Conservation (phyloP, 2,113 vertebrate genomes). For the Aspiorhynchus laticeps region DNA sequence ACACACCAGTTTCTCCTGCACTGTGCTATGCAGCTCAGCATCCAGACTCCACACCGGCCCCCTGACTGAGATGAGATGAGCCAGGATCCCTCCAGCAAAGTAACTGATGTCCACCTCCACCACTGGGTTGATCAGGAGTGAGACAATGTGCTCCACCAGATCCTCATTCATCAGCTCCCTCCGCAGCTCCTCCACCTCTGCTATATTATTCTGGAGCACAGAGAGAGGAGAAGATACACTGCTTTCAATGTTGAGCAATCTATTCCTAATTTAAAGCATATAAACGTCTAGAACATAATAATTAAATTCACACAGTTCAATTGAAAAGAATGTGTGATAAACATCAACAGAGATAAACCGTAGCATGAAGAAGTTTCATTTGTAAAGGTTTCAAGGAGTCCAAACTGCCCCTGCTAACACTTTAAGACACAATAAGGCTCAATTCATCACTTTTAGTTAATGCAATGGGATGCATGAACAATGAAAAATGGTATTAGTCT, state of each 20-base stretch:
- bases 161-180: constrained; percentile 87
- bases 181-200: constrained; percentile 90
- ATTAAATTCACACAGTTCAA: no score
- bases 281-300: background rate
- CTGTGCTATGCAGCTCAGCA: constrained; percentile 75
- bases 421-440: background rate
- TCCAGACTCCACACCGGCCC: constrained; percentile 86
- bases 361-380: background rate
- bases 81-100: constrained; percentile 92
- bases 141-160: constrained; percentile 88
- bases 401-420: background rate
- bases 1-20: constrained; percentile 85
- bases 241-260: background rate
- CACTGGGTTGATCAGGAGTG: constrained; percentile 81
- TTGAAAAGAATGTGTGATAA: no score
- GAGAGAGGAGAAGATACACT: background rate
- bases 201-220: constrained; percentile 86
- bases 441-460: background rate
- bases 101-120: constrained; percentile 86
- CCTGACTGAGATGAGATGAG: constrained; percentile 87
- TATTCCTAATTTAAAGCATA: background rate
- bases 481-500: background rate
- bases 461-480: background rate
- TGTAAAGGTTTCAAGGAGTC: background rate
- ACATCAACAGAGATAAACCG: background rate